Conservation (phyloP, 2,888 invertebrate species). For the Carabus problematicus region DNA sequence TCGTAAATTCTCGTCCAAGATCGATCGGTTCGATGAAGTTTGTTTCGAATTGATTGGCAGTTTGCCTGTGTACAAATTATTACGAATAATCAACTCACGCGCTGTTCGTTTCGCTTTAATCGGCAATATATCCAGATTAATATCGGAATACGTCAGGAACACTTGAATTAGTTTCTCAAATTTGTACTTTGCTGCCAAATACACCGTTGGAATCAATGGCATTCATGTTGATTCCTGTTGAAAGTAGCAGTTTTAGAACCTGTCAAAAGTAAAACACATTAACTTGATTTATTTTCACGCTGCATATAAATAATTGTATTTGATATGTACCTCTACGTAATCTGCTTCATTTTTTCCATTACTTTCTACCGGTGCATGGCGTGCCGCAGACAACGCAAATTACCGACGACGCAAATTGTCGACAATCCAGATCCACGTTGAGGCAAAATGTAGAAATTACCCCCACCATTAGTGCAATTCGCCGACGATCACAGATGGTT, state of each 20-base stretch:
- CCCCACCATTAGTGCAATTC: too few species aligned
- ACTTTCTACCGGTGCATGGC: too few species aligned
- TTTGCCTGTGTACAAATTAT: conserved; percentile 21
- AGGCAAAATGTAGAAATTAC: too few species aligned
- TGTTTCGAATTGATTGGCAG: conserved; percentile 23
- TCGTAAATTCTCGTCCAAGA: conserved; percentile 26
- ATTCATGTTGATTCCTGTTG: conserved; percentile 25
- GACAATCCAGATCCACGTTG: too few species aligned
- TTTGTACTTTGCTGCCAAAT: conserved; percentile 34
- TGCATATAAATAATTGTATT: not conserved
- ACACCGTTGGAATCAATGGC: conserved; percentile 20
- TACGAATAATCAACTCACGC: conserved; percentile 20
- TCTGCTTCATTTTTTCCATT: conserved; percentile 20
- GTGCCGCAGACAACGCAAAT: too few species aligned
- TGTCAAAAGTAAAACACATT: conserved; percentile 16
- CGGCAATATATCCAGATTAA: conserved; percentile 13
- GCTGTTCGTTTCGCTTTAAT: conserved; percentile 1
- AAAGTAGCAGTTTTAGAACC: conserved; percentile 23
- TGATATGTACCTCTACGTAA: conserved; percentile 30
- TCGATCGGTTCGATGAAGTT: conserved; percentile 19
- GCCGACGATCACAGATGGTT: too few species aligned
- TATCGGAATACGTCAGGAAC: conserved; percentile 11
- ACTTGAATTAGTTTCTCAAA: conserved; percentile 28
- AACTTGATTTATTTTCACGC: too few species aligned
- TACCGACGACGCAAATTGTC: too few species aligned